A percentile compares a stretch with the other conserved stretches of the same genome.
Evolutionary conservation across 2,888 invertebrate genomes (phyloP).

Genomic region (Empis stercorea): DNA sequence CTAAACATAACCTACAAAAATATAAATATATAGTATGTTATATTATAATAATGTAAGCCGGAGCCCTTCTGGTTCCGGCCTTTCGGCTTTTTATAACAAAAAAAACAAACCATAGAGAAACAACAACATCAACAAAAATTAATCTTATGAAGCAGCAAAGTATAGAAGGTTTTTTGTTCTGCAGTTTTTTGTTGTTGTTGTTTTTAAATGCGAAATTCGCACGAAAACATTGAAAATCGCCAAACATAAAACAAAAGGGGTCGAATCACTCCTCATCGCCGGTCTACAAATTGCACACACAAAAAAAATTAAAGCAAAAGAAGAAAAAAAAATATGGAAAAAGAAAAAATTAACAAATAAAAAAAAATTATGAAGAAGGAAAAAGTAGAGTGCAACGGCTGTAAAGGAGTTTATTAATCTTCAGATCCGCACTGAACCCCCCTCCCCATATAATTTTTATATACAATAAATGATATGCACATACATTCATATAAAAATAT

Average conservation of each 20-base stretch:
- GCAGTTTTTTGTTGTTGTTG: neutral
- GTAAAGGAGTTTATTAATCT: no score
- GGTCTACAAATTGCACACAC: neutral
- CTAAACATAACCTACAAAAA: no score
- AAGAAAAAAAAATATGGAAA: neutral
- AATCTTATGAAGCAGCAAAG: neutral
- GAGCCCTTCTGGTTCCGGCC: neutral
- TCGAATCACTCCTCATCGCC: neutral
- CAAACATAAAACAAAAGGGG: constrained; percentile 1
- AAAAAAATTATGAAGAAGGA: no score
- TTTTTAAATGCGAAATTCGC: neutral
- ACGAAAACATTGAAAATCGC: neutral
- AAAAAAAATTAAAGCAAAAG: neutral
- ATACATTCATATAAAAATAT: no score
- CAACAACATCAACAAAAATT: no score
- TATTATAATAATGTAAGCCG: no score
- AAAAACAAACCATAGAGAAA: neutral
- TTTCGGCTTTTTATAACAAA: neutral
- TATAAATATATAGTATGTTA: no score
- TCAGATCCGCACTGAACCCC: no score
- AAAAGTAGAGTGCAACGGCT: no score
- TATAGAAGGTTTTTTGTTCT: neutral
- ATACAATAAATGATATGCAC: no score
- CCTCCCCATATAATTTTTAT: no score
- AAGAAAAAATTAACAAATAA: neutral